Percentiles rank a stretch among this genome's conserved stretches.
Evolutionary conservation across 2,888 invertebrate species (phyloP).

Genomic region (Pachydiplax longipennis): DNA sequence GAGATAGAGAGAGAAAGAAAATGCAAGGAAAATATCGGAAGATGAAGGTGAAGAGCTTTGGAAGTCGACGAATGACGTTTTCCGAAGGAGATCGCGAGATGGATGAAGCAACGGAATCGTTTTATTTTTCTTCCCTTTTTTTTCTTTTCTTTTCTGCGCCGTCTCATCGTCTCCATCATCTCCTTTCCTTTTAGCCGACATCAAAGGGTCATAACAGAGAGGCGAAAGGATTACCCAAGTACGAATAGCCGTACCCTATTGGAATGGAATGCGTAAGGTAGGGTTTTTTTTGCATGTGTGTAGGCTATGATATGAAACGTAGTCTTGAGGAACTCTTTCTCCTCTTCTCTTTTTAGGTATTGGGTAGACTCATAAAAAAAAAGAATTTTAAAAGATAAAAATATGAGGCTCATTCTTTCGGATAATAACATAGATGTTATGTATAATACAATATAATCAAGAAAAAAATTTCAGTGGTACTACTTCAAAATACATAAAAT

Average conservation of each 20-base stretch:
- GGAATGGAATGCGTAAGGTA: background rate
- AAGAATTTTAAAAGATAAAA: too few species aligned
- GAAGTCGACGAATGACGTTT: background rate
- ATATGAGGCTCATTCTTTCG: too few species aligned
- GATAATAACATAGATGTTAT: too few species aligned
- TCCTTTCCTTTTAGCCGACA: background rate
- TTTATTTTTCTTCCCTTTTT: background rate
- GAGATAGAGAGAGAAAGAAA: background rate
- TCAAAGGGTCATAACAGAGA: background rate
- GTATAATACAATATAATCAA: too few species aligned
- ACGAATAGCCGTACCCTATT: background rate
- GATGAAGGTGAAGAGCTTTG: background rate
- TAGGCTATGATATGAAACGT: background rate
- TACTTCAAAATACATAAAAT: too few species aligned
- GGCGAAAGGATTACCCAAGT: background rate
- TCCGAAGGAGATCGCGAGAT: conserved; percentile 38
- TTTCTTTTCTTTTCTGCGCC: background rate
- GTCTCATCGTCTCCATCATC: background rate
- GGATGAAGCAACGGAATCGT: conserved; percentile 2
- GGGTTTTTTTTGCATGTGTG: background rate
- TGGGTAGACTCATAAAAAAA: too few species aligned
- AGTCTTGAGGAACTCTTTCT: too few species aligned
- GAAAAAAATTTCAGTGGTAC: too few species aligned
- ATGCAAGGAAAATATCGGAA: background rate
- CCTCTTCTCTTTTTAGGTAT: too few species aligned